phyloP scores from a whole-genome alignment of 2,888 invertebrate species.

The Acleris sparsana region DNA sequence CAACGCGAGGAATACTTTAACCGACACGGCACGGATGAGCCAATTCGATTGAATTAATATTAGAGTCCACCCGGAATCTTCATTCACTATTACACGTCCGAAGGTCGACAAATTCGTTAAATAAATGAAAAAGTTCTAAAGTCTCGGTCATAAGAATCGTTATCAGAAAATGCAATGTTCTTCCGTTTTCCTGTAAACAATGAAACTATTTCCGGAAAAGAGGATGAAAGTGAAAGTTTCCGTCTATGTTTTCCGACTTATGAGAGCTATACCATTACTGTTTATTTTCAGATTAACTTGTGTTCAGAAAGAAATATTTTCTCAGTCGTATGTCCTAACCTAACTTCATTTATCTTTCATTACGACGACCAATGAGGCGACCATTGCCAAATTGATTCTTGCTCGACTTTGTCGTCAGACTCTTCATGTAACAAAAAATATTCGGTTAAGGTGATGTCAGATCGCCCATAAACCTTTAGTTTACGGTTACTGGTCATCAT shows the following conservation, averaged over 20 bases:
- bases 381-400: slow-evolving; percentile 22
- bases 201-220: no score
- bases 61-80: slow-evolving; percentile 17
- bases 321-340: background rate
- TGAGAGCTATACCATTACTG: background rate
- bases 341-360: slow-evolving; percentile 1
- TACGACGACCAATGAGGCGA: slow-evolving; percentile 6
- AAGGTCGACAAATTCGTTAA: slow-evolving; percentile 14
- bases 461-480: slow-evolving; percentile 23
- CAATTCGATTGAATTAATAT: slow-evolving; percentile 32
- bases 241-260: background rate
- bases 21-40: slow-evolving; percentile 22
- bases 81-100: background rate
- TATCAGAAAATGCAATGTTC: no score
- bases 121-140: background rate
- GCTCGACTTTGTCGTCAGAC: slow-evolving; percentile 6
- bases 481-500: slow-evolving; percentile 27
- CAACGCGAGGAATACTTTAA: slow-evolving; percentile 52
- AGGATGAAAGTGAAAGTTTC: no score
- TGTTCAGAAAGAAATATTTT: background rate
- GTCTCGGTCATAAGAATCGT: background rate
- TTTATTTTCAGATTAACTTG: background rate
- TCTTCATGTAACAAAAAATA: slow-evolving; percentile 13
- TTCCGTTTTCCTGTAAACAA: no score
- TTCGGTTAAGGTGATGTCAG: slow-evolving; percentile 23